phyloP scores from a whole-genome alignment of 2,888 invertebrate genomes.

The Lucinisca nassula region DNA sequence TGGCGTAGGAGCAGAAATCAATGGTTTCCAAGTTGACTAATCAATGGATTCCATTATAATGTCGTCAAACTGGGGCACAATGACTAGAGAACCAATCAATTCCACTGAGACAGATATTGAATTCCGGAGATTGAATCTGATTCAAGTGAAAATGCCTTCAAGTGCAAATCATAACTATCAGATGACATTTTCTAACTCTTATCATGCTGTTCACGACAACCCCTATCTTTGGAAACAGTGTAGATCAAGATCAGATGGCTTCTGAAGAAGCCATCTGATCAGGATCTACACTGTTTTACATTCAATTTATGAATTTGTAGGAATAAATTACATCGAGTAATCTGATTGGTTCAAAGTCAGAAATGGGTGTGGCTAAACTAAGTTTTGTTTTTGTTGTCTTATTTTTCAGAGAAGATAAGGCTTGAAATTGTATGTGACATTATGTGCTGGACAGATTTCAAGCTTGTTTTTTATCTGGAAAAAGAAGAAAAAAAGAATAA shows the following conservation, averaged over 20 bases:
- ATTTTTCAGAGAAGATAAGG: no score
- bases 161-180: no score
- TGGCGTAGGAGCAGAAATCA: neutral
- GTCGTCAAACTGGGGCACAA: neutral
- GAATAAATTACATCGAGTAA: no score
- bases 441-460: neutral
- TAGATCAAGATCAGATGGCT: no score
- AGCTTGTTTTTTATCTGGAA: neutral
- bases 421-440: neutral
- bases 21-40: neutral
- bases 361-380: no score
- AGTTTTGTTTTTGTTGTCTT: neutral
- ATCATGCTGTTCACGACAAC: no score
- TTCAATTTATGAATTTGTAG: no score
- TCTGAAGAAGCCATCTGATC: no score
- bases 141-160: neutral
- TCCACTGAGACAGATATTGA: neutral
- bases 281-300: no score
- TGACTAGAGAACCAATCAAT: neutral
- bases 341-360: no score
- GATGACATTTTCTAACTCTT: no score
- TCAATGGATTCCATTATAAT: neutral
- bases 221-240: no score
- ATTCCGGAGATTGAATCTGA: neutral
- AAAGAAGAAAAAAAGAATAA: neutral